A percentile compares a stretch with the other conserved stretches of the same genome.
Conservation (phyloP, 2,888 invertebrate genomes). For the Protophormia terraenovae region DNA sequence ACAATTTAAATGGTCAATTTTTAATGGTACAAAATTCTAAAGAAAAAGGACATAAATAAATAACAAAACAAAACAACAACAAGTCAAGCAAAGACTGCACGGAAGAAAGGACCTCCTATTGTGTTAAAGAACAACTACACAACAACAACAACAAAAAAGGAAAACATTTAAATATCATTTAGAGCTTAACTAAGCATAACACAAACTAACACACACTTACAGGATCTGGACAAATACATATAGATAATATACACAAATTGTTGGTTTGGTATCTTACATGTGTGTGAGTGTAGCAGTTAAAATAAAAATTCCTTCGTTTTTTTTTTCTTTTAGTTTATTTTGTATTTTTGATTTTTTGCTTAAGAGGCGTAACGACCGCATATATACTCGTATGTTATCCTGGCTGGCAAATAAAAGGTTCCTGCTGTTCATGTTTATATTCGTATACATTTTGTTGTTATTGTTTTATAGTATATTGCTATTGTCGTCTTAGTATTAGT, state of each 20-base stretch:
- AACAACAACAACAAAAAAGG: background rate
- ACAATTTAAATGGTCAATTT: conserved; percentile 14
- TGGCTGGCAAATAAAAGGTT: conserved; percentile 1
- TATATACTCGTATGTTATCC: background rate
- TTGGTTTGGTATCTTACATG: background rate
- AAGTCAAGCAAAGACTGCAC: background rate
- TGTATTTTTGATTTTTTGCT: conserved; percentile 19
- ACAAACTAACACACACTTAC: background rate
- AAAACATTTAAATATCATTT: conserved; percentile 55
- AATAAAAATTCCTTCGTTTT: background rate
- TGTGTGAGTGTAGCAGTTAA: background rate
- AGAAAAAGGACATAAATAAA: conserved; percentile 21
- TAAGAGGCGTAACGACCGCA: conserved; percentile 63
- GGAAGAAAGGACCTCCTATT: conserved; percentile 1
- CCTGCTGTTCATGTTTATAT: conserved; percentile 36
- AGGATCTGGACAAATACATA: background rate
- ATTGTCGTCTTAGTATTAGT: background rate
- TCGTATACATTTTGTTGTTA: background rate
- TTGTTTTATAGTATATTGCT: background rate
- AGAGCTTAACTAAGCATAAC: conserved; percentile 39
- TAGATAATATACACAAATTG: background rate
- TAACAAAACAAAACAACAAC: conserved; percentile 5
- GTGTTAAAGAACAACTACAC: background rate
- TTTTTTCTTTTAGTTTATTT: background rate
- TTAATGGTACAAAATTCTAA: background rate